Conservation (phyloP, 37 sponge, comb jelly and placozoan genomes). For the Ianthella basta region DNA sequence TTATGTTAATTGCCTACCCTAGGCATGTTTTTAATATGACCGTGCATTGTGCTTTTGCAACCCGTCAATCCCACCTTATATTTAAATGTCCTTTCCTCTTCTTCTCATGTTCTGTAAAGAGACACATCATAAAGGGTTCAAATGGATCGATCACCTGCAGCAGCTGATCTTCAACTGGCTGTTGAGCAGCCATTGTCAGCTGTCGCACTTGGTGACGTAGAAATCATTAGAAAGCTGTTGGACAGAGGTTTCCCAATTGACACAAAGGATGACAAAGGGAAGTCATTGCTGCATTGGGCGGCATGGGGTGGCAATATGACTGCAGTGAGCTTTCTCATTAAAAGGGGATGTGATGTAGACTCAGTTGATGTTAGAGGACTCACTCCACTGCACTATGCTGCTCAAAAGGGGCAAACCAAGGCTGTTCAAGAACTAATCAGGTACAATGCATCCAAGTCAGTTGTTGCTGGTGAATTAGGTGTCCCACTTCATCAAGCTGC, state of each 20-base stretch:
- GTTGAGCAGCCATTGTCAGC: background rate
- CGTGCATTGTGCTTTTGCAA: too few relatives aligned
- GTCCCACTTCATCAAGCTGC: conserved; percentile 15
- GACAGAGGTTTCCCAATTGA: background rate
- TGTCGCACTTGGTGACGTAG: background rate
- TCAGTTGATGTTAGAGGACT: background rate
- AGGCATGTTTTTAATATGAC: too few relatives aligned
- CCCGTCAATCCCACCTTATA: too few relatives aligned
- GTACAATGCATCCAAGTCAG: background rate
- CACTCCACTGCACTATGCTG: conserved; percentile 19
- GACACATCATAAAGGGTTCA: too few relatives aligned
- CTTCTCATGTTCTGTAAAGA: too few relatives aligned
- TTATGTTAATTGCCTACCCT: too few relatives aligned
- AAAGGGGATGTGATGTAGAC: background rate
- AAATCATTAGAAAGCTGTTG: background rate
- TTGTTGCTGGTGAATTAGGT: background rate
- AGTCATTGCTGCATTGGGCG: background rate
- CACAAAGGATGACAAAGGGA: background rate
- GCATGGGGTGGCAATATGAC: background rate
- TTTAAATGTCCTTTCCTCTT: too few relatives aligned
- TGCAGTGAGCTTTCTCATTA: background rate
- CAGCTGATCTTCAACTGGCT: too few relatives aligned
- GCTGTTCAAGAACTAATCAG: conserved; percentile 1
- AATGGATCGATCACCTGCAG: too few relatives aligned
- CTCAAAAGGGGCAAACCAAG: background rate